Conservation (phyloP, 2,113 vertebrate genomes). For the Chascanopsetta lugubris region DNA sequence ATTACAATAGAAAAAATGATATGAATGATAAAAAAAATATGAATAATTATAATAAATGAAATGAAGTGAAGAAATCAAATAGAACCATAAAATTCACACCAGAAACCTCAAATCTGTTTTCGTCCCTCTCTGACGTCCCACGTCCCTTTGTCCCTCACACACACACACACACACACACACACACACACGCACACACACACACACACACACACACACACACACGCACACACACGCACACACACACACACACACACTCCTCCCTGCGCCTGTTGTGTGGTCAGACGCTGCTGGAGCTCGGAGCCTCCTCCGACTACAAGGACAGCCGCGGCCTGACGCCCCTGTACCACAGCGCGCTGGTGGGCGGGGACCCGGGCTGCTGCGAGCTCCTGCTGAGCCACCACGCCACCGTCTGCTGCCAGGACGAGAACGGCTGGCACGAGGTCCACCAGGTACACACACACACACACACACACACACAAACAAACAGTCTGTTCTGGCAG, state of each 20-base stretch:
- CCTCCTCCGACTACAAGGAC: conserved; percentile 95
- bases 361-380: conserved; percentile 93
- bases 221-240: background rate
- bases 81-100: too few species aligned
- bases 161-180: too few species aligned
- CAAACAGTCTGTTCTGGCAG: conserved; percentile 36
- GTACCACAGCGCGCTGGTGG: conserved; percentile 92
- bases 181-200: too few species aligned
- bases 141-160: too few species aligned
- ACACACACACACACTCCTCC: background rate
- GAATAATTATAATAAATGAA: too few species aligned
- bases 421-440: conserved; percentile 97
- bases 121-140: too few species aligned
- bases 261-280: too few species aligned
- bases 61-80: too few species aligned
- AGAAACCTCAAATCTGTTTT: too few species aligned
- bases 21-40: too few species aligned
- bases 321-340: conserved; percentile 91
- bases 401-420: conserved; percentile 86
- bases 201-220: too few species aligned
- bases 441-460: conserved; percentile 89
- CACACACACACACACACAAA: conserved; percentile 1
- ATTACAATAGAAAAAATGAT: too few species aligned
- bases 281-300: conserved; percentile 92
- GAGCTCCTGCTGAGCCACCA: conserved; percentile 90